A percentile compares a stretch with the other conserved stretches of the same genome.
phyloP scores from a whole-genome alignment of 2,113 vertebrate genomes.

The Alethe castanea region DNA sequence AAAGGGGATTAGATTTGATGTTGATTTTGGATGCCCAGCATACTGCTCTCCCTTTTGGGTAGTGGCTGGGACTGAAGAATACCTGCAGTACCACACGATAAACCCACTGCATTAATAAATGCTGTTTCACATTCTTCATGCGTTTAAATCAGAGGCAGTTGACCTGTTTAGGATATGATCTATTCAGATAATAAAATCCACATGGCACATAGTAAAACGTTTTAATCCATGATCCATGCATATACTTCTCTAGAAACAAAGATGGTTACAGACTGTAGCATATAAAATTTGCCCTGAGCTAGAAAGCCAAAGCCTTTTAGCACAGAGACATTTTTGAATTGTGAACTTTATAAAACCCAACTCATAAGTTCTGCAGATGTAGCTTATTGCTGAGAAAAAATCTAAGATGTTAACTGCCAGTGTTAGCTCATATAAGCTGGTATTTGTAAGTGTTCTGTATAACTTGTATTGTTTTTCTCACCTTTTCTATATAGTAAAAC shows the following conservation, averaged over 20 bases:
- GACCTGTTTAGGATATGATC: constrained; percentile 65
- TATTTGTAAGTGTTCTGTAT: constrained; percentile 23
- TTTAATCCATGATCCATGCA: constrained; percentile 60
- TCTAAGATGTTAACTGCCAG: constrained; percentile 42
- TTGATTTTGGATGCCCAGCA: background rate
- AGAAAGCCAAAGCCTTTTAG: constrained; percentile 43
- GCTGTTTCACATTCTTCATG: constrained; percentile 39
- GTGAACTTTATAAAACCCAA: constrained; percentile 54
- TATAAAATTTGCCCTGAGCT: constrained; percentile 57
- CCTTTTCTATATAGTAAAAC: constrained; percentile 20
- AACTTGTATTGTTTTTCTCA: constrained; percentile 61
- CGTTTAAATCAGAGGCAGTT: constrained; percentile 55
- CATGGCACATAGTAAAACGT: constrained; percentile 34
- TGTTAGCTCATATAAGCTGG: constrained; percentile 45
- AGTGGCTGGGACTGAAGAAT: background rate
- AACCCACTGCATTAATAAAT: background rate
- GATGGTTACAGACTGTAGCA: constrained; percentile 54
- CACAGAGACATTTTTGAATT: constrained; percentile 50
- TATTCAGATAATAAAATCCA: constrained; percentile 64
- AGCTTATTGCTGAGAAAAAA: constrained; percentile 48
- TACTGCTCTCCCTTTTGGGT: background rate
- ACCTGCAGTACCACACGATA: background rate
- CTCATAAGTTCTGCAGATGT: constrained; percentile 62
- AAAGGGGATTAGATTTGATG: background rate
- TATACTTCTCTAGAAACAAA: constrained; percentile 52